Evolutionary conservation across 2,113 vertebrate genomes (phyloP).

Genomic region (Chaetops frenatus): DNA sequence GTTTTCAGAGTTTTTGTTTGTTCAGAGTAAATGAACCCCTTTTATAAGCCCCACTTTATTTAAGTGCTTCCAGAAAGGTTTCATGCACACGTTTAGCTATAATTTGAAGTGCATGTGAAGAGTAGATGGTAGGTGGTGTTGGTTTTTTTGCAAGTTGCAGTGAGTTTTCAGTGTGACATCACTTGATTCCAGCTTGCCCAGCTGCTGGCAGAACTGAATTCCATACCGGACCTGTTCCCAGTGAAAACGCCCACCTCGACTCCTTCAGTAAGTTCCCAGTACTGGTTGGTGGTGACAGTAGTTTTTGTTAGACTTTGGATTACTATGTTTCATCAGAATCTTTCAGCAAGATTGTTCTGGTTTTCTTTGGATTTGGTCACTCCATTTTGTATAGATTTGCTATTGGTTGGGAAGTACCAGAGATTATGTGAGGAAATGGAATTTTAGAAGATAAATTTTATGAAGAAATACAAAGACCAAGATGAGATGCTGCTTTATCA

Average conservation of each 20-base stretch:
- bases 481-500: background rate
- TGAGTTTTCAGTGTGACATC: background rate
- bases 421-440: background rate
- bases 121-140: background rate
- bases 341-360: background rate
- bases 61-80: background rate
- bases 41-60: background rate
- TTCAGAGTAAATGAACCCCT: background rate
- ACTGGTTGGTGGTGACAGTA: background rate
- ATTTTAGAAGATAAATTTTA: background rate
- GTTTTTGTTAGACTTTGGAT: background rate
- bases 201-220: slow-evolving; percentile 87
- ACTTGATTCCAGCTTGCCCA: slow-evolving; percentile 82
- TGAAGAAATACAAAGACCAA: background rate
- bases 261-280: slow-evolving; percentile 72
- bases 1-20: background rate
- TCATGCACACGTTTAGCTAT: background rate
- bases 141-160: background rate
- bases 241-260: slow-evolving; percentile 62
- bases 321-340: background rate
- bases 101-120: background rate
- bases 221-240: slow-evolving; percentile 80
- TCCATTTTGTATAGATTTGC: background rate
- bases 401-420: background rate
- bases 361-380: background rate